Evolutionary conservation across 2,888 invertebrate species (phyloP), one percentile per base, ranked within the genome.

Genomic region (Caenorhabditis sp.): DNA sequence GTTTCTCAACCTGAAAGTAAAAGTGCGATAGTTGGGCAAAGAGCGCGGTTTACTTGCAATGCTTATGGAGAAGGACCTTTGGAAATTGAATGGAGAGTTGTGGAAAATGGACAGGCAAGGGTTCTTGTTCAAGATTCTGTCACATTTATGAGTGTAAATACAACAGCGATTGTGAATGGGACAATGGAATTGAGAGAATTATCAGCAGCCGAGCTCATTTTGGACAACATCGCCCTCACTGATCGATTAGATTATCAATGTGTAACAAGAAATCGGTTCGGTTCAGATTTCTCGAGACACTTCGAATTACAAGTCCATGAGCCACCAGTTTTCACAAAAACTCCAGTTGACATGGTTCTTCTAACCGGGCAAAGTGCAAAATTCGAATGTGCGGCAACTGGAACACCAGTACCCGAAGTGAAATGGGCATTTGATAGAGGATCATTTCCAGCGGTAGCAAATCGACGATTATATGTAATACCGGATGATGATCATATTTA

Each of bases 401-500:
- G 80, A 72, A 67, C 66, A 27, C 82, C 82, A 0, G 38, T 68
- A 17, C 81, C 82, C 0, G 62, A 68, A 36, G 61, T 83, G 21
- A 70, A 72, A 50, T 83, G 82, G 82, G 71, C 78, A 17, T 81
- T 81, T 50, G 81, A 76, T 14, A 68, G 76, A 7, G 66, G 73
- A 2, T 63, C 60, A 1, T 83, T 83, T 52, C 80, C 80, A 0
- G 82, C 82, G 10, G 82, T 76, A 1, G 70, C 65, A 17, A 77
- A 72, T 38, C 62, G 80, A 31, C 52, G 82, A 53, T 59, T 83
- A 1, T 77, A 83, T 27, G 81, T 78, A 10, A 63, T 53, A 21
- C 76, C 72, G 10, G 69, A 78, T 20, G 81, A 81, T 53, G 81
- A 81, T 57, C 77, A 81, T 67, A 61, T 81, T 20, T 81, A 78